Base-by-base conservation (phyloP, 2,113 vertebrate species). In the Myodes glareolus region DNA sequence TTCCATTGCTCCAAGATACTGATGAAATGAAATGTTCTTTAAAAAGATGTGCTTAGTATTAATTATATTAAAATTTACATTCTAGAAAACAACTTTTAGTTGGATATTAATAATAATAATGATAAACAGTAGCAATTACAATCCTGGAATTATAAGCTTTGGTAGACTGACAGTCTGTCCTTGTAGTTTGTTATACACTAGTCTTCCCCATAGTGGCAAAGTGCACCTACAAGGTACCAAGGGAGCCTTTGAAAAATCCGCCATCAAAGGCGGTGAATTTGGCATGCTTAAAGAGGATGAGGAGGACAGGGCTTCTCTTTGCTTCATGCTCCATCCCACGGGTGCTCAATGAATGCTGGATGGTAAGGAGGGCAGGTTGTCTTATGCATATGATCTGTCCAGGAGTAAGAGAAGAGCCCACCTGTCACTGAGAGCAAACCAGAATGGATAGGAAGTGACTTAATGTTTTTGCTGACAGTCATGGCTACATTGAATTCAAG, bases 201-300 rank as follows among this genome's bases (percentile, higher is more conserved):
- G 29, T 61, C 50, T 87, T 95, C 47, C 16, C 65, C 10, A 88
- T 33, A 68, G 70, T 55, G 73, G 70, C 21, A 42, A 52, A 61
- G 11, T 55, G 13, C 58, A 61, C 84, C 12, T 33, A 42, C 10
- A 5, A 94, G 88, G 14, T 19, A 93, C 16, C 31, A 76, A 31
- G 50, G 78, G 27, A 50, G 47, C 52, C 50, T 23, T 92, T 93
- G 70, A 29, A 93, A 90, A 67, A 47, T 67, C 47, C 81, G 33
- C 27, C 67, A 92, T 95, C 73, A 67, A 91, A 95, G 21, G 58
- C 23, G 92, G 58, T 23, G 81, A 75, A 92, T 92, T 90, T 90
- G 68, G 45, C 17, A 50, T 39, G 14, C 88, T 93, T 92, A 72
- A 77, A 67, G 31, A 80, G 91, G n/a, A 73, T 33, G 33, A 88